Base-by-base conservation (phyloP, 2,888 invertebrate genomes). In the Rapana venosa region DNA sequence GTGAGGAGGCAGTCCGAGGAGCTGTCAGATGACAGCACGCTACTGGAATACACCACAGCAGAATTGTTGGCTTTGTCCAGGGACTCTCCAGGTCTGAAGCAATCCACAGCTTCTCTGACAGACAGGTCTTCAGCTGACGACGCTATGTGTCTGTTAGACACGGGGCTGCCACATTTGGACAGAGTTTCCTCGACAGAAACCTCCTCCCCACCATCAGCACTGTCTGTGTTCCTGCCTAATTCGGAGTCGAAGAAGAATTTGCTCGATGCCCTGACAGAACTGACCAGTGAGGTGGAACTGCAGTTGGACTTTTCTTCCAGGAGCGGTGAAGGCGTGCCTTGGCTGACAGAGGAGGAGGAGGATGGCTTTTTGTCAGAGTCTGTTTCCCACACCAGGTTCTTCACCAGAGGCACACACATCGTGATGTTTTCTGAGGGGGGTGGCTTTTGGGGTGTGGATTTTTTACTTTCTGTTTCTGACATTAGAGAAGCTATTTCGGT, bases 21-120 rank as follows among this genome's bases (percentile, higher is more conserved):
- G n/a, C 83, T n/a, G n/a, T 47, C 56, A 47, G 83, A 84, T n/a
- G 47, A 47, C 26, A 26, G 47, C 15, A n/a, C 26, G 56, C n/a
- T 20, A 5, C 13, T 32, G 17, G 83, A 56, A 26, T 11, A 56
- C 15, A 47, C n/a, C 47, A 35, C 56, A n/a, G 56, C 47, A 26
- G 85, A 85, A 20, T 61, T 85, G 61, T 61, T 85, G 22, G 20
- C 85, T 30, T 30, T 85, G 61, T 85, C 61, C 11, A 61, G 61
- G 6, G 58, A 30, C 85, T 85, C 85, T n/a, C 32, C 30, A 5
- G 56, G 17, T 30, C 47, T 30, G 22, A 58, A 61, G 30, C 85
- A 58, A 58, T n/a, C 56, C 30, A 58, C 85, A 20, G 61, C 85
- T 58, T 85, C 56, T 56, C 58, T 58, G 85, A 85, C 58, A 30